Conservation (phyloP, 2,113 vertebrate genomes). For the Halichoeres trimaculatus region DNA sequence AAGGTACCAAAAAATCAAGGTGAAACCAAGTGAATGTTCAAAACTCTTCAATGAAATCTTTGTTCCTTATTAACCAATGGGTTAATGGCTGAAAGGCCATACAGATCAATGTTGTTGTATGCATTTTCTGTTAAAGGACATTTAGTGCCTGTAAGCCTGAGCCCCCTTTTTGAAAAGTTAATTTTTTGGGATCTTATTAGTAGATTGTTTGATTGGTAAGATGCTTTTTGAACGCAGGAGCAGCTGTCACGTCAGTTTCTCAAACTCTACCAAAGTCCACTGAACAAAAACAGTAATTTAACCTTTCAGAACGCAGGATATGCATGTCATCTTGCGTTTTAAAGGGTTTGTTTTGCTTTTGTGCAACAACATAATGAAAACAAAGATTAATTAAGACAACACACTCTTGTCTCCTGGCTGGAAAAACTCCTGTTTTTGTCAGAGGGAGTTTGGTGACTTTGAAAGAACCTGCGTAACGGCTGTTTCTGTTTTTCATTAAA, state of each 20-base stretch:
- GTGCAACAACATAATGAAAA: not conserved
- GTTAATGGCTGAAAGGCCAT: not conserved
- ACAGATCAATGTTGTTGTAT: not conserved
- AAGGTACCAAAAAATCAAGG: constrained; percentile 76
- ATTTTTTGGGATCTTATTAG: not conserved
- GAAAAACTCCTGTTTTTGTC: not conserved
- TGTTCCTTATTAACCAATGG: not conserved
- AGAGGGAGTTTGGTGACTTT: not conserved
- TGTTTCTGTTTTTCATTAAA: not conserved
- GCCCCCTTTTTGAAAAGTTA: not conserved
- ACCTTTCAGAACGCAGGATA: not conserved
- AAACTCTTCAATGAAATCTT: not conserved
- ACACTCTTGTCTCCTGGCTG: too few species aligned
- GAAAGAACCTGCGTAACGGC: not conserved
- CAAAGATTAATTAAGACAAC: not conserved
- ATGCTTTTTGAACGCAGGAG: not conserved
- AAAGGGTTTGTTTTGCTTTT: too few species aligned
- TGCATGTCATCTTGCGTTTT: too few species aligned
- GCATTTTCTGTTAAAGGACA: not conserved
- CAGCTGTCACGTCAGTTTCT: not conserved
- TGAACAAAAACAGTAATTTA: not conserved
- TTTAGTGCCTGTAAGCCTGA: not conserved
- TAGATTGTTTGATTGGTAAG: not conserved
- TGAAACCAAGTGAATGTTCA: constrained; percentile 12
- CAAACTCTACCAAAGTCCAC: not conserved